phyloP scores from a whole-genome alignment of 2,888 invertebrate species.

The Pemphredon lugubris region DNA sequence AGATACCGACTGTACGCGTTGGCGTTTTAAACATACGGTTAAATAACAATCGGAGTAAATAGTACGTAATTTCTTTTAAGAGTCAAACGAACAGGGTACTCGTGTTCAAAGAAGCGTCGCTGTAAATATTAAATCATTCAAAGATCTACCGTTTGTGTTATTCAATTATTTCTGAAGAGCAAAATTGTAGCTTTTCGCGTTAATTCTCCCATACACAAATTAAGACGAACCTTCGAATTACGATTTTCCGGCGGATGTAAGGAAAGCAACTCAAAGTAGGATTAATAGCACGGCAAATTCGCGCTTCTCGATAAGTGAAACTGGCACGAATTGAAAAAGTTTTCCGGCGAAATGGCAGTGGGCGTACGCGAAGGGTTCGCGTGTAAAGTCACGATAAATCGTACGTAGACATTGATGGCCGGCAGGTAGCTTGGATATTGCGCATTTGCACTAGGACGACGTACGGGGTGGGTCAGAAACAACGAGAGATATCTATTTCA shows the following conservation, averaged over 20 bases:
- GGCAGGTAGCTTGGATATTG: slow-evolving; percentile 61
- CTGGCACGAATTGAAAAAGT: slow-evolving; percentile 64
- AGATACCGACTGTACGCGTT: too few species aligned
- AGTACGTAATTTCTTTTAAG: too few species aligned
- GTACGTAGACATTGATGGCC: slow-evolving; percentile 64
- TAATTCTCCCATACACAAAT: too few species aligned
- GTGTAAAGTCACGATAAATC: slow-evolving; percentile 66
- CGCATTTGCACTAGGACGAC: slow-evolving; percentile 41
- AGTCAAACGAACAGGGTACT: too few species aligned
- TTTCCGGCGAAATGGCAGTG: slow-evolving; percentile 57
- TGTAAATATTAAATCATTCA: too few species aligned
- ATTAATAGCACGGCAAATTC: slow-evolving; percentile 65
- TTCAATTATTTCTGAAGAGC: too few species aligned
- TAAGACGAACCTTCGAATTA: slow-evolving; percentile 3
- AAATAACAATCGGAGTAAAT: too few species aligned
- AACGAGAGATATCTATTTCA: slow-evolving; percentile 12
- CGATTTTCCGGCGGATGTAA: slow-evolving; percentile 50
- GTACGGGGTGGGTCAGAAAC: slow-evolving; percentile 35
- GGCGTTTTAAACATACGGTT: too few species aligned
- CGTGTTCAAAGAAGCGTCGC: too few species aligned
- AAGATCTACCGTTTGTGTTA: too few species aligned
- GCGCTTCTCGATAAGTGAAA: slow-evolving; percentile 56
- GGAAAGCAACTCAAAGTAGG: slow-evolving; percentile 46
- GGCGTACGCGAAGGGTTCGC: slow-evolving; percentile 51
- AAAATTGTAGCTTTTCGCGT: too few species aligned